A percentile compares a stretch with the other conserved stretches of the same genome.
Conservation (phyloP, 2,113 vertebrate genomes). For the Narcine bancroftii region DNA sequence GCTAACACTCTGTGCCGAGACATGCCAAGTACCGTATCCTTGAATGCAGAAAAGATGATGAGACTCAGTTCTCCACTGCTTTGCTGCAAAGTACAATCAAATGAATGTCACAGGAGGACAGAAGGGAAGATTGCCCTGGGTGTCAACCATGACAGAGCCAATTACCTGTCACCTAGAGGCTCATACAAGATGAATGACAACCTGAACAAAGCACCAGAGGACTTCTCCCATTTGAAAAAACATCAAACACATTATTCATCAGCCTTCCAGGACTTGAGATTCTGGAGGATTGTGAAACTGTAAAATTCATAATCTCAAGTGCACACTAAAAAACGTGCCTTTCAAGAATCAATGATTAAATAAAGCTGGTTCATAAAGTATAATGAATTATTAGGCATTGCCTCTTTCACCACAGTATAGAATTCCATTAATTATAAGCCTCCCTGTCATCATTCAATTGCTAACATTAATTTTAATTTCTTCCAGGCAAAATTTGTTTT, state of each 20-base stretch:
- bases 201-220: neutral
- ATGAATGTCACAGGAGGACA: neutral
- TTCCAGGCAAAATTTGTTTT: neutral
- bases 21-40: neutral
- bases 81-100: neutral
- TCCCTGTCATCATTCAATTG: neutral
- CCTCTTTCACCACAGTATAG: neutral
- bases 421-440: neutral
- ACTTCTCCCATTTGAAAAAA: neutral
- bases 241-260: neutral
- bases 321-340: neutral
- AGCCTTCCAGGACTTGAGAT: neutral
- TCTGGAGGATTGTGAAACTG: neutral
- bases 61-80: neutral
- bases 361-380: neutral
- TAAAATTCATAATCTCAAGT: neutral
- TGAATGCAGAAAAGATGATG: neutral
- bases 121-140: neutral
- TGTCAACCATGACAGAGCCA: neutral
- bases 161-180: neutral
- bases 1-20: neutral
- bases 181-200: neutral
- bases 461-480: conserved; percentile 10
- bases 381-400: neutral
- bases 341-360: neutral